Base-by-base conservation (phyloP, 2,113 vertebrate genomes). In the Odobenus rosmarus region DNA sequence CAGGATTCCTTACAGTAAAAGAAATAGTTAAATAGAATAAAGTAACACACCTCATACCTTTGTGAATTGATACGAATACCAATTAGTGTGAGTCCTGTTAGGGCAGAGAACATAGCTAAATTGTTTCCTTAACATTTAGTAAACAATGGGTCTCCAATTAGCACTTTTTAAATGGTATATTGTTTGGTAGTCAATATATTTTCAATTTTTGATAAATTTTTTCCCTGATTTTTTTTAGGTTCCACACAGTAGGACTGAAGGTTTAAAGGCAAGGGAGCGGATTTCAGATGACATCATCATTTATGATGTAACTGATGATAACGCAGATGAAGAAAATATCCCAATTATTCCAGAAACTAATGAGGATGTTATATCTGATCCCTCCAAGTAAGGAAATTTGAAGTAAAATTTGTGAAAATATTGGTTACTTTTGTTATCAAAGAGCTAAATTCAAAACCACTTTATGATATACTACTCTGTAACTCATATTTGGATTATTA, bases 201-300 rank as follows among this genome's bases (percentile, higher is more conserved):
- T 92, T 96, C 1, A 28, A 28, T 46, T 90, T 95, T 69, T 97
- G 36, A 82, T 4, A 42, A 28, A 42, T 9, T 77, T 86, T 71
- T 71, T 77, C 42, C 59, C 77, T 97, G 36, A 93, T 98, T 95
- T 69, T 95, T 71, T 95, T 95, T 96, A 99, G 98, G 98, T 99
- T 98, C 98, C 99, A 97, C 98, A 99, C 36, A 99, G 98, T 88
- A 98, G 98, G 95, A 98, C 97, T 96, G 99, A 99, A 95, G 98
- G 98, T 80, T 98, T 99, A 93, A 99, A 99, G 93, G 98, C 98
- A 95, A 99, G 98, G 96, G 98, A 99, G 0, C 99, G 99, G 61
- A 96, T 99, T 62, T 99, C 99, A 82, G 99, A 99, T 84, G 99
- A 99, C 15, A 99, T 99, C 42, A 99, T 99, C 96, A 99, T 99